Base-by-base conservation (phyloP, 2,797 vertebrate genomes). In the Xyrichtys novacula region DNA sequence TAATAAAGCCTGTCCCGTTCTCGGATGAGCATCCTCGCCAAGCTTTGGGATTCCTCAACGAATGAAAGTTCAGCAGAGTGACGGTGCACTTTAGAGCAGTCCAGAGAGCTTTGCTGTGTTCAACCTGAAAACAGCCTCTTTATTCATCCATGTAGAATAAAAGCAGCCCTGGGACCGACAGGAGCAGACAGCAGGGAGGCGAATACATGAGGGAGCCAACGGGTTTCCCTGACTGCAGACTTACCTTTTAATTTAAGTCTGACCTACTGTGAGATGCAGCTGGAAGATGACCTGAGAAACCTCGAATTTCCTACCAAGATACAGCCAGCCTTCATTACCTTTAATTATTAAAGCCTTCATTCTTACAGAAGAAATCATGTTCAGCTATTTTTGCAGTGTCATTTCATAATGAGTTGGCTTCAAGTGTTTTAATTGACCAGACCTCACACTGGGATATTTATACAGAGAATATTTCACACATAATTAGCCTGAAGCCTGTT, bases 111-210 rank as follows among this genome's bases (percentile, higher is more conserved):
- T 76, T 77, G 43, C 68, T 67, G 59, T 86, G 80, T 87, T 77
- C 69, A 77, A 14, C 46, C 58, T 63, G 46, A 65, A n/a, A 75
- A 64, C 61, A 74, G 67, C 54, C 70, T 80, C 80, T 86, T 78
- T 83, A 73, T 75, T 84, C 79, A 88, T 84, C 59, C 80, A 89
- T 86, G 80, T 81, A 79, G 85, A 88, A 86, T 89, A 87, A 90
- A 82, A 86, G 78, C 83, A 80, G 75, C 81, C 78, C 74, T 72
- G 74, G 77, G 74, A 85, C 67, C 69, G 65, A 65, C 53, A 76
- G 34, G 47, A 83, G 53, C 59, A 49, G 69, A 54, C 36, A 71
- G 54, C 29, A 67, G 57, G 67, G 71, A 77, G 71, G 48, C 46
- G 64, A 57, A 67, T 39, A 49, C 71, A 65, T 20, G 10, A 50